A percentile compares a stretch with the other conserved stretches of the same genome.
Evolutionary conservation across 2,888 invertebrate genomes (phyloP).

Genomic region (Lepidocyrtinus sp.): DNA sequence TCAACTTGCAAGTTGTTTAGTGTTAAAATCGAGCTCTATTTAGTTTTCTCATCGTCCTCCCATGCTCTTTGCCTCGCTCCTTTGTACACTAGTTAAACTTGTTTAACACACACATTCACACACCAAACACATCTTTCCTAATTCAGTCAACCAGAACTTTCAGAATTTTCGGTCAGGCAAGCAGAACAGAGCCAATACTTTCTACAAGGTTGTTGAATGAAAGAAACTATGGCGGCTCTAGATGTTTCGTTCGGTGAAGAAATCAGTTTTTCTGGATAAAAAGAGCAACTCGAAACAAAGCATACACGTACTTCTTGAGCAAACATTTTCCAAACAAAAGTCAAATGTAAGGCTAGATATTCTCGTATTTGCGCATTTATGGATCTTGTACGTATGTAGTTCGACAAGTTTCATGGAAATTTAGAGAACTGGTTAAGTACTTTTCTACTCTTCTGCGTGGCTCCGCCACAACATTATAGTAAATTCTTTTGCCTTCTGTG

Average conservation of each 20-base stretch:
- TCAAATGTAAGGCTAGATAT: too few relatives aligned
- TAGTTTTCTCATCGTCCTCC: background rate
- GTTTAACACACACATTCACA: slow-evolving; percentile 48
- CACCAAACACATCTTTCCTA: slow-evolving; percentile 49
- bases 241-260: slow-evolving; percentile 43
- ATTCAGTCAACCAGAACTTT: slow-evolving; percentile 61
- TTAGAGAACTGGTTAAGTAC: background rate
- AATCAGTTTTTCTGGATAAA: slow-evolving; percentile 40
- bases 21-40: background rate
- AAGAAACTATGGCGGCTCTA: slow-evolving; percentile 22
- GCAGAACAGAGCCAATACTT: slow-evolving; percentile 39
- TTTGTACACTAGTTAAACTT: slow-evolving; percentile 58
- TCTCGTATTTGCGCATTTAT: slow-evolving; percentile 35
- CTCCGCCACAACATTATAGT: too few relatives aligned
- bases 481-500: slow-evolving; percentile 4
- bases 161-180: slow-evolving; percentile 58
- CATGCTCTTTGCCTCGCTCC: slow-evolving; percentile 39
- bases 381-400: too few relatives aligned
- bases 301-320: slow-evolving; percentile 52
- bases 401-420: background rate
- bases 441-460: background rate
- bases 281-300: slow-evolving; percentile 1
- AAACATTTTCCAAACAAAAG: slow-evolving; percentile 20
- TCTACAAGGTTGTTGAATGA: slow-evolving; percentile 3
- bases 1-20: background rate